Percentiles rank a stretch among this genome's conserved stretches.
Conservation (phyloP, 2,888 invertebrate species). For the Tetropium fuscum region DNA sequence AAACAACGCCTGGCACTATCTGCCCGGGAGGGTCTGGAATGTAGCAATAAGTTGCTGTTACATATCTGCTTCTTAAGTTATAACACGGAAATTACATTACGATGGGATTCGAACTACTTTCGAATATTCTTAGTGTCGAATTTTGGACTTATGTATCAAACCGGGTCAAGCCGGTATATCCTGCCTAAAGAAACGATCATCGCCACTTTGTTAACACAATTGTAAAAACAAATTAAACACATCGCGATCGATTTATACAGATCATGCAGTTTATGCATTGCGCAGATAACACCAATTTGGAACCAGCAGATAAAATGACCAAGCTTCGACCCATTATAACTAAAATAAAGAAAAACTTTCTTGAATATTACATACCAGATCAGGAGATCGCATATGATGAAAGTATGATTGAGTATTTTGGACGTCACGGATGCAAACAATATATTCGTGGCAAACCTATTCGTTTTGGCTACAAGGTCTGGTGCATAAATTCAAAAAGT, state of each 20-base stretch:
- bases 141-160: too few relatives aligned
- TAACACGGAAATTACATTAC: too few relatives aligned
- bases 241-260: slow-evolving; percentile 32
- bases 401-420: slow-evolving; percentile 3
- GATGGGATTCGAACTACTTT: too few relatives aligned
- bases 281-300: slow-evolving; percentile 33
- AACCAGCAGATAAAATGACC: slow-evolving; percentile 29
- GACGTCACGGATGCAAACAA: slow-evolving; percentile 49
- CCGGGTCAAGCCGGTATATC: too few relatives aligned
- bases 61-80: too few relatives aligned
- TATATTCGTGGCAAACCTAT: slow-evolving; percentile 56
- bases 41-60: too few relatives aligned
- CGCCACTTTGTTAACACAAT: too few relatives aligned
- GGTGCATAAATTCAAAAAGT: slow-evolving; percentile 48
- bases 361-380: slow-evolving; percentile 37
- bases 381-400: slow-evolving; percentile 18
- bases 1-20: too few relatives aligned
- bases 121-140: too few relatives aligned
- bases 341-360: slow-evolving; percentile 26
- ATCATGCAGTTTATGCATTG: slow-evolving; percentile 33
- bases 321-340: slow-evolving; percentile 41
- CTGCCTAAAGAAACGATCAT: too few relatives aligned
- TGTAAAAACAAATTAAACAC: too few relatives aligned
- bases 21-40: too few relatives aligned
- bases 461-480: slow-evolving; percentile 54